Base-by-base conservation (phyloP, 2,113 vertebrate genomes). In the Mastomys coucha region DNA sequence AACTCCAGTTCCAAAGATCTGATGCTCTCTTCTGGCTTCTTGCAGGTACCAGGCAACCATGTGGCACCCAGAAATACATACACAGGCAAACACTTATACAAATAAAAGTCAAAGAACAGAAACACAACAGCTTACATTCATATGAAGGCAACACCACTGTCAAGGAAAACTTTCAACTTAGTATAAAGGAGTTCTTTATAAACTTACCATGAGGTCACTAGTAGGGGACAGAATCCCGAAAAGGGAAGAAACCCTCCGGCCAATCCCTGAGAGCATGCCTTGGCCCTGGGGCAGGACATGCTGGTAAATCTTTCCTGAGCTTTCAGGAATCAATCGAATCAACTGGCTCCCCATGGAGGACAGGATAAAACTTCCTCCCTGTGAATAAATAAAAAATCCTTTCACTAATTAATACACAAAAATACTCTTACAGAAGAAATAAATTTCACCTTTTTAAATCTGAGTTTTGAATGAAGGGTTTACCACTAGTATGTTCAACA, bases 251-350 rank as follows among this genome's bases (percentile, higher is more conserved):
- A 99, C 99, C 6, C 98, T 99, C 65, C 99, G 99, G 2, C 99
- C 99, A 65, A 99, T 99, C 81, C 99, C 99, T 0, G 99, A 99
- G 88, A 99, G 99, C 99, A 99, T 90, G 2, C 99, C 99, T 92
- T 99, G 99, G 0, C 99, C 99, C 51, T 99, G 99, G 86, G 99
- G 99, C 81, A 99, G 96, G 0, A 98, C 33, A 26, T 99, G 99
- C 92, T 98, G 98, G 96, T 99, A 98, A 60, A 99, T 99, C 97
- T 98, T 99, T n/a, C 99, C 99, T 0, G 98, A 99, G 49, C 94
- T 93, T 31, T 99, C 99, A 0, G 98, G 98, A 1, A 97, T 97
- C 87, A 99, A 88, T 28, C 99, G 98, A 95, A 99, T 36, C 33
- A 99, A 98, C 0, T 99, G 99, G 89, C 98, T 99, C 91, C 98